Evolutionary conservation across 2,113 vertebrate genomes (phyloP).

Genomic region (Prunella himalayana): DNA sequence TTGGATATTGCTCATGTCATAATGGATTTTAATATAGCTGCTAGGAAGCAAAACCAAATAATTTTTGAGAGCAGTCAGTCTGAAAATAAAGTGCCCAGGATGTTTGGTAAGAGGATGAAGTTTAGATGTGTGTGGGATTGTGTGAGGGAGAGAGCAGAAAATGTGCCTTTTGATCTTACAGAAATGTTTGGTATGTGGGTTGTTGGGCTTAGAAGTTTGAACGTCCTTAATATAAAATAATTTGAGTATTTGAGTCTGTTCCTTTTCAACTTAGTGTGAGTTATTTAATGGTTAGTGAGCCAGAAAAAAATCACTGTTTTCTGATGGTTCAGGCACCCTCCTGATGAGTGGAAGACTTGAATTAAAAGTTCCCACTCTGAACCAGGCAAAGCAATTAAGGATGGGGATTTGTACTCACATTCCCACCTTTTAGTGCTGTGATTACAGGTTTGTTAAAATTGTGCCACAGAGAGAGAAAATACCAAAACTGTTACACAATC

Average conservation of each 20-base stretch:
- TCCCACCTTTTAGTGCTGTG: neutral
- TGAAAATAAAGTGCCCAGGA: neutral
- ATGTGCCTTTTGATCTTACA: conserved; percentile 34
- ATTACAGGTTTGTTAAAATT: neutral
- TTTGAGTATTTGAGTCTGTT: conserved; percentile 37
- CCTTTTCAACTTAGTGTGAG: conserved; percentile 5
- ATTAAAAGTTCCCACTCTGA: neutral
- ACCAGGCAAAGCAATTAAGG: conserved; percentile 12
- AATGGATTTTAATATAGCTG: neutral
- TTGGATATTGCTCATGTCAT: neutral
- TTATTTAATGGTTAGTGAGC: conserved; percentile 3
- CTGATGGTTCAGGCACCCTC: neutral
- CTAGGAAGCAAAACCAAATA: neutral
- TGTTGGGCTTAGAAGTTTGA: conserved; percentile 22
- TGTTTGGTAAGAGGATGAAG: neutral
- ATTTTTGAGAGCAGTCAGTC: neutral
- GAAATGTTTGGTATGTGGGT: conserved; percentile 40
- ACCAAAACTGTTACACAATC: neutral
- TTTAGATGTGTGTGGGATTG: neutral
- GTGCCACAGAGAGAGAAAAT: neutral
- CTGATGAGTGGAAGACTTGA: neutral
- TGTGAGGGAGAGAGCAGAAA: conserved; percentile 25
- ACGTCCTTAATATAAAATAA: conserved; percentile 40
- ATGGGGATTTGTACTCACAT: neutral
- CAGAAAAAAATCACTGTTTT: neutral